Evolutionary conservation across 2,888 invertebrate genomes (phyloP).

Genomic region (Hydropsyche betteni): DNA sequence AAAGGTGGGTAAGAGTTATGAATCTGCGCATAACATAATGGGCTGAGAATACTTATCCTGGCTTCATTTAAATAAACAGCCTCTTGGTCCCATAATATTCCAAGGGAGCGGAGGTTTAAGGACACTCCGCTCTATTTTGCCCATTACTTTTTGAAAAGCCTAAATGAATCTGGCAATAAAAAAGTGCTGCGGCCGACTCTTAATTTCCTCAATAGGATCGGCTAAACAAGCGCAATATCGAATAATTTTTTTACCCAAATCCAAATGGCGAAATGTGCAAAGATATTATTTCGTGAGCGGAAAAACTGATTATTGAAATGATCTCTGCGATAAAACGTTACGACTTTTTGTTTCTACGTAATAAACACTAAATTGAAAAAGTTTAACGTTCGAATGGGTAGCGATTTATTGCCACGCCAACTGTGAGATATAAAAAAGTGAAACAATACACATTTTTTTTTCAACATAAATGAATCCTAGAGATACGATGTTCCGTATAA

Average conservation of each 20-base stretch:
- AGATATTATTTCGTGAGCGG: too few relatives aligned
- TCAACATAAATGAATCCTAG: too few relatives aligned
- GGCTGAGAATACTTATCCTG: neutral
- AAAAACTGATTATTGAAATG: too few relatives aligned
- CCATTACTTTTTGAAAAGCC: neutral
- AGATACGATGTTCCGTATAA: too few relatives aligned
- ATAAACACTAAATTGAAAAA: too few relatives aligned
- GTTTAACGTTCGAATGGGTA: too few relatives aligned
- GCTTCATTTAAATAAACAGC: conserved; percentile 26
- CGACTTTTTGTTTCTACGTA: too few relatives aligned
- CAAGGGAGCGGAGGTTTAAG: neutral
- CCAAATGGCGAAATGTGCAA: neutral
- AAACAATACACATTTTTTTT: too few relatives aligned
- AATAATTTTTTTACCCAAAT: neutral
- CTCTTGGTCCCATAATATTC: neutral
- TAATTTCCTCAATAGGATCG: conserved; percentile 15
- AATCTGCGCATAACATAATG: neutral
- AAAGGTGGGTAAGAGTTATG: neutral
- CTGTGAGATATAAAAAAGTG: too few relatives aligned
- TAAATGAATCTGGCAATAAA: conserved; percentile 17
- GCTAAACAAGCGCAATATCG: neutral
- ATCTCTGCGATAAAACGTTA: too few relatives aligned
- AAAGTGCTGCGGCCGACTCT: neutral
- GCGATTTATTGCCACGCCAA: too few relatives aligned
- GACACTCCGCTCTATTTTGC: conserved; percentile 2